Percentiles rank a stretch among this genome's conserved stretches.
phyloP scores from a whole-genome alignment of 2,888 invertebrate species.

The Augochlorella aurata region DNA sequence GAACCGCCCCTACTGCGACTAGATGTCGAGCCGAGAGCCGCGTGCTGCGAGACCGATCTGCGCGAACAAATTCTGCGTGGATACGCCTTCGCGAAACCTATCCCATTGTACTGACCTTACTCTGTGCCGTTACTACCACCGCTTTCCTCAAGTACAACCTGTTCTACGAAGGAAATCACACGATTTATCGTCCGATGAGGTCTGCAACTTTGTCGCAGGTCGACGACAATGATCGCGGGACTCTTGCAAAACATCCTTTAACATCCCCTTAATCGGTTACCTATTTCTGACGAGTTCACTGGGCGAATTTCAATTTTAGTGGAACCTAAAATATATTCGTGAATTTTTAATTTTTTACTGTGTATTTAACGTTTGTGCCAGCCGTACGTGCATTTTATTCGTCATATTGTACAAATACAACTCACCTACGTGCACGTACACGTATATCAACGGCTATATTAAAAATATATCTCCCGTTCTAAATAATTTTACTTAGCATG shows the following conservation, averaged over 20 bases:
- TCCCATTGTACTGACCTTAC: not conserved
- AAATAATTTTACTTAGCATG: no score
- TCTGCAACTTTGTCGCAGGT: not conserved
- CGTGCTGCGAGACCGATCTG: not conserved
- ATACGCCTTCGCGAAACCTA: conserved; percentile 25
- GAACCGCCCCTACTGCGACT: conserved; percentile 23
- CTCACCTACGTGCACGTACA: no score
- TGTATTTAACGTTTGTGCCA: no score
- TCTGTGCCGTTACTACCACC: not conserved
- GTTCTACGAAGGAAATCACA: not conserved
- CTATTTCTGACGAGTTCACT: no score
- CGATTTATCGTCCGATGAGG: not conserved
- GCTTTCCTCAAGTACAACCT: conserved; percentile 3
- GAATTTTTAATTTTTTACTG: no score
- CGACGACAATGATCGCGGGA: not conserved
- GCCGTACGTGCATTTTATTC: no score
- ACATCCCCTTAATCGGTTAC: not conserved
- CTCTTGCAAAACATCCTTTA: not conserved
- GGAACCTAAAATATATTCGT: no score
- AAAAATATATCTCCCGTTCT: no score
- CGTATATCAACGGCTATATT: no score
- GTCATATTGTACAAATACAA: no score
- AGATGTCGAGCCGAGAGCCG: conserved; percentile 13
- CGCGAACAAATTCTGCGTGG: not conserved
- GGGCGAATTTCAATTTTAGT: no score